Conservation (phyloP, 2,888 invertebrate species). For the Pristionchus maxplancki region DNA sequence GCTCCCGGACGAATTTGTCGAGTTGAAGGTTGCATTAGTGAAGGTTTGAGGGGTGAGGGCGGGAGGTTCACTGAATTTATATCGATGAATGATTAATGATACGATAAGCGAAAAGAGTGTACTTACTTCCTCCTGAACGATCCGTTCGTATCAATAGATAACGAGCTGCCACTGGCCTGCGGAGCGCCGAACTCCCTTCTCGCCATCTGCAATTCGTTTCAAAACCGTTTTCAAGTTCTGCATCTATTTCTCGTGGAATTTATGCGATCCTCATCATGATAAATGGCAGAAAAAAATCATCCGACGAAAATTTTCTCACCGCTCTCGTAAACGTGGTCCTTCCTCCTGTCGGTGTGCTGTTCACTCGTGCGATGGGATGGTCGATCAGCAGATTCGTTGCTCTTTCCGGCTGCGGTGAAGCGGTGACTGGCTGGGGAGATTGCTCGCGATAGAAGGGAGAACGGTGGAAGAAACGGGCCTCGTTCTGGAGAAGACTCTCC, state of each 20-base stretch:
- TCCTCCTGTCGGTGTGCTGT: conserved; percentile 40
- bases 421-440: neutral
- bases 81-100: no score
- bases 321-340: conserved; percentile 22
- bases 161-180: neutral
- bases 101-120: neutral
- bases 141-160: conserved; percentile 40
- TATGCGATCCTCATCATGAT: no score
- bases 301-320: no score
- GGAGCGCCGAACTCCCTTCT: neutral
- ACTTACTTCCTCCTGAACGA: conserved; percentile 47
- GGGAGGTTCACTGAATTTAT: neutral
- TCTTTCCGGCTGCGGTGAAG: neutral
- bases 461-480: conserved; percentile 59
- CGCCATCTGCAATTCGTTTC: neutral
- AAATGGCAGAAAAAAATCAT: no score
- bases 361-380: conserved; percentile 44
- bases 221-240: no score
- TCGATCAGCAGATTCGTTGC: neutral
- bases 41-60: neutral
- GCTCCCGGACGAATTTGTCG: neutral
- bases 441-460: conserved; percentile 43
- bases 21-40: neutral
- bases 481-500: conserved; percentile 62
- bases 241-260: no score